Conservation (phyloP, 2,888 invertebrate genomes). For the Monopis laevigella region DNA sequence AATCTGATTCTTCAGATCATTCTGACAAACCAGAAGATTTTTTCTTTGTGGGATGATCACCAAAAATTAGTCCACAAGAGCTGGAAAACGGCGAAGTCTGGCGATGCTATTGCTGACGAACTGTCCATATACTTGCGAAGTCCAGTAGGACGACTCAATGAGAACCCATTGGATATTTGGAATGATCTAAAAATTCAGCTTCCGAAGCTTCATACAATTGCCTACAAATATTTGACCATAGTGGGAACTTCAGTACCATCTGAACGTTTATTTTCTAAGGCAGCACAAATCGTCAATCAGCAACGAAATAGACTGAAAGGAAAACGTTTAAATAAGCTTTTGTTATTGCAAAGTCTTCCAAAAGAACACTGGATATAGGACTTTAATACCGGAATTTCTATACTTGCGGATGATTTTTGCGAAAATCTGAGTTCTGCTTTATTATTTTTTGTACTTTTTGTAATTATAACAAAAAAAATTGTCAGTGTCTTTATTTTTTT, state of each 20-base stretch:
- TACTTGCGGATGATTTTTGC: too few relatives aligned
- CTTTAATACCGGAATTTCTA: too few relatives aligned
- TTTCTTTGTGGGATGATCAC: constrained; percentile 17
- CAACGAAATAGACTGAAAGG: constrained; percentile 21
- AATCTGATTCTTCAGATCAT: constrained; percentile 8
- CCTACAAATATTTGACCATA: constrained; percentile 21
- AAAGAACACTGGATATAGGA: too few relatives aligned
- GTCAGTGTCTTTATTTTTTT: too few relatives aligned
- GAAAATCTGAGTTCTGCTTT: too few relatives aligned
- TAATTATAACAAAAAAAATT: too few relatives aligned
- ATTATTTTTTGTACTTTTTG: too few relatives aligned
- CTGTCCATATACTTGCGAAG: constrained; percentile 21
- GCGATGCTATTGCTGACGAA: constrained; percentile 21
- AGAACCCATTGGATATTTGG: constrained; percentile 22
- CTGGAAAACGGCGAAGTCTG: constrained; percentile 20
- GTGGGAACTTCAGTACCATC: constrained; percentile 20
- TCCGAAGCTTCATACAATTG: constrained; percentile 20
- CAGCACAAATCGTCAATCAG: too few relatives aligned
- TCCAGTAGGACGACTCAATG: constrained; percentile 21
- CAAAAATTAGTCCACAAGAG: constrained; percentile 19
- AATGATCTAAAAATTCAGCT: constrained; percentile 20
- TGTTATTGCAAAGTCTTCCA: constrained; percentile 18
- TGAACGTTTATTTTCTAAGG: constrained; percentile 19
- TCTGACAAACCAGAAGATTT: constrained; percentile 8
- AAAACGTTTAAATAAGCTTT: constrained; percentile 19